Percentiles rank a stretch among this genome's conserved stretches.
Conservation (phyloP, 2,888 invertebrate genomes). For the Ditylenchus weischeri region DNA sequence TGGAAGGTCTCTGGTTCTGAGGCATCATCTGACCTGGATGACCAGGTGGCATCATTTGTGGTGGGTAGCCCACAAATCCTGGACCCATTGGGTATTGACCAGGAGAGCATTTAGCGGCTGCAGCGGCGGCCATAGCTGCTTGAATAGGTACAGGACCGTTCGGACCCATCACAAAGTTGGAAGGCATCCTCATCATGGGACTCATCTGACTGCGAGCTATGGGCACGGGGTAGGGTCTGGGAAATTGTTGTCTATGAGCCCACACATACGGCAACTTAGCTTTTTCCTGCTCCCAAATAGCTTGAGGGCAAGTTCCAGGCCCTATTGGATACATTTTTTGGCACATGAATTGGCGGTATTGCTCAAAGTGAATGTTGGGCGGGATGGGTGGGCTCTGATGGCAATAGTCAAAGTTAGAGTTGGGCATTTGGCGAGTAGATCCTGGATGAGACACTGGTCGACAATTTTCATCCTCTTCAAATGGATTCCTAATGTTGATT, state of each 20-base stretch:
- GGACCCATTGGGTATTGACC: neutral
- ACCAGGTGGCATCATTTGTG: neutral
- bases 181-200: slow-evolving; percentile 6
- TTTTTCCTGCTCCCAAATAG: neutral
- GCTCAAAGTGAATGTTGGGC: neutral
- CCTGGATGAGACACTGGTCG: slow-evolving; percentile 1
- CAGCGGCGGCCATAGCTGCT: neutral
- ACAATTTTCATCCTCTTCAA: neutral
- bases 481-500: slow-evolving; percentile 1
- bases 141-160: slow-evolving; percentile 1
- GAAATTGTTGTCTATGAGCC: neutral
- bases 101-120: slow-evolving; percentile 1
- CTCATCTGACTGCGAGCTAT: neutral
- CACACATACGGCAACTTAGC: slow-evolving; percentile 5
- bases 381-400: neutral
- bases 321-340: slow-evolving; percentile 6
- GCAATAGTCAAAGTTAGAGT: too few species aligned
- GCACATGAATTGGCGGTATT: slow-evolving; percentile 4
- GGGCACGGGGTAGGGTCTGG: slow-evolving; percentile 1
- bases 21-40: slow-evolving; percentile 3
- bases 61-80: neutral
- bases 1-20: neutral
- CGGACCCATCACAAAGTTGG: neutral
- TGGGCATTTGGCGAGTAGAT: neutral
- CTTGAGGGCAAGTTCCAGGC: neutral